Evolutionary conservation across 2,797 vertebrate genomes (phyloP), one percentile per base, ranked within the genome.

Genomic region (Enteromius afrohamiltoni): DNA sequence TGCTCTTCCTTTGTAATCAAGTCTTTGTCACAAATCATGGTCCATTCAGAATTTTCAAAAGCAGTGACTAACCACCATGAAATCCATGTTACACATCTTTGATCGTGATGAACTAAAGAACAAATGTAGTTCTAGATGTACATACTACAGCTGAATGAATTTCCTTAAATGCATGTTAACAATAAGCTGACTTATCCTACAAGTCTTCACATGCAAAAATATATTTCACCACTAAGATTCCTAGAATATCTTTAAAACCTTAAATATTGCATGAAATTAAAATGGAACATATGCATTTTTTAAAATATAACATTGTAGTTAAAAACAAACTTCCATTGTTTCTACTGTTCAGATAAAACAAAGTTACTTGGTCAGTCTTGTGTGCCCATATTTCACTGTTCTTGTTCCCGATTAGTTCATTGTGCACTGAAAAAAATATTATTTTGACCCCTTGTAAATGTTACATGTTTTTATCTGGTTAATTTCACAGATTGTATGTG

Each of bases 1-100:
- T 49, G 60, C 37, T 77, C 65, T 70, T 73, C 51, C 75, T 68
- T 70, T 71, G 62, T 80, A 60, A 71, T 79, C 49, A 67, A 51
- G 75, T 74, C 83, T 80, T 85, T 85, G 80, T 83, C 34, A 58
- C 45, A 64, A 65, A 40, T 37, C 58, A 64, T 37, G 37, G 17
- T 16, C 47, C 23, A 55, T 82, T 82, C 60, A 65, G 60, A 60
- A 42, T 37, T 68, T 53, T 76, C 5, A 69, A 77, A 67, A 45
- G 37, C 47, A 58, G 23, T 45, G 81, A 77, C 81, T 77, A 83
- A 69, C 73, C 64, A 14, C 37, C 73, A 42, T 65, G 37, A 21
- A 77, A 58, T 58, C 23, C 64, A 67, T 8, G 16, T 75, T 51
- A 68, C 60, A 10, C 17, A 40, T 26, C 31, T 65, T 51, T 83